Percentiles rank a stretch among this genome's conserved stretches.
Evolutionary conservation across 2,113 vertebrate species (phyloP).

Genomic region (Ploceus nigricollis): DNA sequence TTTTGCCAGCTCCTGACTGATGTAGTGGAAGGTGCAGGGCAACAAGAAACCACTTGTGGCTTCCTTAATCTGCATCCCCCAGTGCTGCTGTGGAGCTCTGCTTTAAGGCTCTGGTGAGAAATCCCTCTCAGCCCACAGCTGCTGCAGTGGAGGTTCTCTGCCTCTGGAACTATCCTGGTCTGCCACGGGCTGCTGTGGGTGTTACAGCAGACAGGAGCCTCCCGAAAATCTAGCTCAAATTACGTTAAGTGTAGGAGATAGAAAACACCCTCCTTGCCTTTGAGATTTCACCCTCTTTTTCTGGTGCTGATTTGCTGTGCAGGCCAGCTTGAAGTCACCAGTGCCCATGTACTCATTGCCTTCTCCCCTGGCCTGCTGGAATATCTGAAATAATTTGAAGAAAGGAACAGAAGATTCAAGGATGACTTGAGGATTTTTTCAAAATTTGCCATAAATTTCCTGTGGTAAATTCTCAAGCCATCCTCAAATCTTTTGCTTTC

Average conservation of each 20-base stretch:
- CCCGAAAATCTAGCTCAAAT: neutral
- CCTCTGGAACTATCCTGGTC: neutral
- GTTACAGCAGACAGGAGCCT: neutral
- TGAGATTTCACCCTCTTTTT: neutral
- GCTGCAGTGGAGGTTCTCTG: neutral
- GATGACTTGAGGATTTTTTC: neutral
- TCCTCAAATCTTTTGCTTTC: neutral
- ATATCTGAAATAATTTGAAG: neutral
- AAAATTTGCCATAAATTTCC: neutral
- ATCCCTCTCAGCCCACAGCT: neutral
- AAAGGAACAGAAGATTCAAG: neutral
- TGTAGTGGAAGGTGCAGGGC: neutral
- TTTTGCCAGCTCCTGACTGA: slow-evolving; percentile 19
- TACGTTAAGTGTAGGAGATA: neutral
- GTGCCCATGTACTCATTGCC: accelerated
- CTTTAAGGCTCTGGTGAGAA: neutral
- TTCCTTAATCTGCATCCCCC: neutral
- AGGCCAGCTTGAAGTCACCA: neutral
- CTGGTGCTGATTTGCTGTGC: neutral
- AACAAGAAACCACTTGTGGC: slow-evolving; percentile 25
- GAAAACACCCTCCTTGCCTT: neutral
- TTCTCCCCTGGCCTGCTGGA: neutral
- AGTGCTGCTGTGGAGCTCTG: neutral
- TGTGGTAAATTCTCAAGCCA: neutral
- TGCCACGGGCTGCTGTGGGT: neutral